These are phyloP conservation scores for Lonchura striata DNA, from an alignment of 2,113 vertebrate genomes.

Conservation along the genomic window DNA sequence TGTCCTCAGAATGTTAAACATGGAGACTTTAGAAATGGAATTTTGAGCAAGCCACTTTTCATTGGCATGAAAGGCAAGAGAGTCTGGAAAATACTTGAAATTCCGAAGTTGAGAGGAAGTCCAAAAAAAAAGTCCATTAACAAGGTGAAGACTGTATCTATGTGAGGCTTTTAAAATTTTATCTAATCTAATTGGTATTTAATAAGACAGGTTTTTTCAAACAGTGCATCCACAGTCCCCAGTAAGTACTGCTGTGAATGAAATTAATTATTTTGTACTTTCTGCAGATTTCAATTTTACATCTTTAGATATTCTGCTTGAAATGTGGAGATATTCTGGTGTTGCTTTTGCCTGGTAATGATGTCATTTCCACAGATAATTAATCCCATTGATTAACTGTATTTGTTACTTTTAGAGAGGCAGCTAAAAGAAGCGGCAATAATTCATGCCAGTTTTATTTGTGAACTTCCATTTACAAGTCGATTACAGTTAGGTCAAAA, in stretches of 20 bases:
- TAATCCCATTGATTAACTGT: constrained; percentile 43
- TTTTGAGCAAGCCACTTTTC: neutral
- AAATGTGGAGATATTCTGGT: neutral
- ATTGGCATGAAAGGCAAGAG: neutral
- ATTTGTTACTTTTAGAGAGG: neutral
- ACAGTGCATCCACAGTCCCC: neutral
- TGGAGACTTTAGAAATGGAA: neutral
- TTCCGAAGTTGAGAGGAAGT: constrained; percentile 30
- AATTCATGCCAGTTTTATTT: neutral
- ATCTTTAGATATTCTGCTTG: neutral
- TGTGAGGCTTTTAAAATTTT: constrained; percentile 37
- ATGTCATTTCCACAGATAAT: constrained; percentile 62
- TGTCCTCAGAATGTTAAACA: neutral
- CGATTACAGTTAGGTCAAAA: neutral
- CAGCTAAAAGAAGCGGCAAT: neutral
- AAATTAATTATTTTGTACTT: neutral
- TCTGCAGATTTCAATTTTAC: neutral
- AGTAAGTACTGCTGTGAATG: neutral
- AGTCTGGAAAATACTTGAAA: neutral
- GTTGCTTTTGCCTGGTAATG: neutral
- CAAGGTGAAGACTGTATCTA: constrained; percentile 25
- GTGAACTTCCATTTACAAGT: neutral
- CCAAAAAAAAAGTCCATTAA: constrained; percentile 56
- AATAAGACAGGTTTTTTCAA: constrained; percentile 8
- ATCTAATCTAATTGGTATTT: constrained; percentile 45